Percentiles rank a stretch among this genome's conserved stretches.
Conservation (phyloP, 2,888 invertebrate species). For the Apocheima hispidaria region DNA sequence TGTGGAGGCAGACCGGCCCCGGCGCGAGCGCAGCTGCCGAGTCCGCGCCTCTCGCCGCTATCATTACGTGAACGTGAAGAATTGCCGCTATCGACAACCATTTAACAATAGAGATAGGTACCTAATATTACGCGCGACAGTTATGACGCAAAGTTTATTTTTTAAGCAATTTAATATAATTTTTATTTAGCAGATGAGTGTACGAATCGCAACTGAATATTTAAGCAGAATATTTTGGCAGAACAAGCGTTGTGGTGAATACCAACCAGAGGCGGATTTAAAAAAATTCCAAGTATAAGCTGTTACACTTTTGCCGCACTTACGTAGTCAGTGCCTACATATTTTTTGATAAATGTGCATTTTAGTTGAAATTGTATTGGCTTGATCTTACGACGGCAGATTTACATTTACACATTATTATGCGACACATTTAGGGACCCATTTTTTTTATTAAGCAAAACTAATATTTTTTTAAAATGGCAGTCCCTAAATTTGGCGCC, state of each 20-base stretch:
- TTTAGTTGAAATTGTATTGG: no score
- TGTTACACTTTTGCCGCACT: no score
- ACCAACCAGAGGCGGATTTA: no score
- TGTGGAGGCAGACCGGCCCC: not conserved
- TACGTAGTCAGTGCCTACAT: no score
- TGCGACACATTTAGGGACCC: no score
- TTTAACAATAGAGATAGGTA: constrained; percentile 3
- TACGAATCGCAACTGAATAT: not conserved
- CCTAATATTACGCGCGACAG: constrained; percentile 2
- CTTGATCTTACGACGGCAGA: no score
- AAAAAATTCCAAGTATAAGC: no score
- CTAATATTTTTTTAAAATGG: no score
- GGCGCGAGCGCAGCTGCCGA: constrained; percentile 21
- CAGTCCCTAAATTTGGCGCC: no score
- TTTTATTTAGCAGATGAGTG: not conserved
- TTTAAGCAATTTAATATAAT: not conserved
- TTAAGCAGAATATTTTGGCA: not conserved
- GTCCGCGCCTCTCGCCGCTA: constrained; percentile 22
- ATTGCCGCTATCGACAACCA: constrained; percentile 5
- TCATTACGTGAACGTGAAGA: constrained; percentile 28
- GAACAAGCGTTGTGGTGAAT: not conserved
- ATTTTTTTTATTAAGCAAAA: no score
- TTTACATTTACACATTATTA: no score
- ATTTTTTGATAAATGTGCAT: no score
- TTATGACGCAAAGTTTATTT: constrained; percentile 4